phyloP scores from a whole-genome alignment of 2,797 vertebrate species.

The Sparidentex hasta region DNA sequence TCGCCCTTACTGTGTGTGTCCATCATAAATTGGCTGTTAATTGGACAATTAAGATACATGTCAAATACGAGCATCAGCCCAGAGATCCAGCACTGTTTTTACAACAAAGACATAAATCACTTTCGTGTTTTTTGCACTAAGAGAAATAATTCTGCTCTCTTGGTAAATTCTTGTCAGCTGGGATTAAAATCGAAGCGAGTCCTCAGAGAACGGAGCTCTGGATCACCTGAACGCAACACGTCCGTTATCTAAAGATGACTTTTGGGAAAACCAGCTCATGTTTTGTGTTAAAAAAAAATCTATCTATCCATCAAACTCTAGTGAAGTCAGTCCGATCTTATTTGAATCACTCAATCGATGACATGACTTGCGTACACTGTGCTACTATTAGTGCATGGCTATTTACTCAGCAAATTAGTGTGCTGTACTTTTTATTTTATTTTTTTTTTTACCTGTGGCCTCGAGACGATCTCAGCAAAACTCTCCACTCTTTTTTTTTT shows the following conservation, averaged over 20 bases:
- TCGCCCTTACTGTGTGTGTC: too few species aligned
- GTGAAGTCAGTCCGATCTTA: background rate
- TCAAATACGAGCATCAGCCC: too few species aligned
- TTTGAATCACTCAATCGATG: background rate
- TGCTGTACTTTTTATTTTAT: slow-evolving; percentile 21
- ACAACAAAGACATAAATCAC: too few species aligned
- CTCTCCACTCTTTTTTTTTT: background rate
- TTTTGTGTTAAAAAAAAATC: slow-evolving; percentile 12
- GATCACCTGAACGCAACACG: background rate
- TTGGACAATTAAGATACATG: too few species aligned
- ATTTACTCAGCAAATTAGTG: slow-evolving; percentile 30
- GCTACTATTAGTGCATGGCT: slow-evolving; percentile 59
- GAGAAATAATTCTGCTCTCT: too few species aligned
- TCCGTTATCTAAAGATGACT: slow-evolving; percentile 33
- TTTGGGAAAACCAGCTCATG: slow-evolving; percentile 41
- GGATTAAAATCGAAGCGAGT: background rate
- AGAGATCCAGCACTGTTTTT: too few species aligned
- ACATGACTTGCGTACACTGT: slow-evolving; percentile 15
- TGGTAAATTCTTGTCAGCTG: background rate
- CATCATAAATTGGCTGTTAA: too few species aligned
- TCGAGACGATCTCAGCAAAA: slow-evolving; percentile 22
- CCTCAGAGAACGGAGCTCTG: background rate
- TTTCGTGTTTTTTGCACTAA: too few species aligned
- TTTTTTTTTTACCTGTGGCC: slow-evolving; percentile 31
- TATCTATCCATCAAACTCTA: background rate